These are phyloP conservation scores for Pachymerium ferrugineum DNA, from an alignment of 2,888 invertebrate species.

Conservation along the genomic window DNA sequence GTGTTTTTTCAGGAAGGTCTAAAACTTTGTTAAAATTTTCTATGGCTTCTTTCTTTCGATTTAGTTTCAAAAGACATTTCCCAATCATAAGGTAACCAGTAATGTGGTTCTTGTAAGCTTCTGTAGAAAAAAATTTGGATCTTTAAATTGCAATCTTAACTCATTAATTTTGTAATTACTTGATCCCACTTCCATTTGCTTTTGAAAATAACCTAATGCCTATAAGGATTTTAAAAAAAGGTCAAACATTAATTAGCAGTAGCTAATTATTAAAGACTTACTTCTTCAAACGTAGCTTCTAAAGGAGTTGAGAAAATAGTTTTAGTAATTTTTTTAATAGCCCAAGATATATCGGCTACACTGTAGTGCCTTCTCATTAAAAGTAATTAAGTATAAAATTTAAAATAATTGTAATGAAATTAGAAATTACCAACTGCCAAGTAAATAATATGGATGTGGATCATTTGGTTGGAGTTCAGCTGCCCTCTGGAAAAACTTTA, in stretches of 20 bases:
- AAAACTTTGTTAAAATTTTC: no score
- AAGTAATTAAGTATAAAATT: constrained; percentile 36
- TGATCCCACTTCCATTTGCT: neutral
- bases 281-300: constrained; percentile 71
- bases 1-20: no score
- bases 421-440: constrained; percentile 65
- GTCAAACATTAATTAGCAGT: no score
- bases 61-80: no score
- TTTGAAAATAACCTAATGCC: neutral
- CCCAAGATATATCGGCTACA: constrained; percentile 76
- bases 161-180: neutral
- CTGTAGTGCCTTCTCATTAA: constrained; percentile 68
- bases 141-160: no score
- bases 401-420: neutral
- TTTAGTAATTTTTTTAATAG: constrained; percentile 69
- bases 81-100: no score
- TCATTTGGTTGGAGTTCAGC: constrained; percentile 73
- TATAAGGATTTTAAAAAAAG: neutral
- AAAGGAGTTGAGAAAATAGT: constrained; percentile 72
- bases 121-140: no score
- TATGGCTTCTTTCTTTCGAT: no score
- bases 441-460: constrained; percentile 71
- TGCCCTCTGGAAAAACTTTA: constrained; percentile 59
- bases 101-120: no score
- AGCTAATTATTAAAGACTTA: no score